These are phyloP conservation scores for Cydia pomonella DNA, from an alignment of 1,140 invertebrate genomes.

Conservation along the genomic window DNA sequence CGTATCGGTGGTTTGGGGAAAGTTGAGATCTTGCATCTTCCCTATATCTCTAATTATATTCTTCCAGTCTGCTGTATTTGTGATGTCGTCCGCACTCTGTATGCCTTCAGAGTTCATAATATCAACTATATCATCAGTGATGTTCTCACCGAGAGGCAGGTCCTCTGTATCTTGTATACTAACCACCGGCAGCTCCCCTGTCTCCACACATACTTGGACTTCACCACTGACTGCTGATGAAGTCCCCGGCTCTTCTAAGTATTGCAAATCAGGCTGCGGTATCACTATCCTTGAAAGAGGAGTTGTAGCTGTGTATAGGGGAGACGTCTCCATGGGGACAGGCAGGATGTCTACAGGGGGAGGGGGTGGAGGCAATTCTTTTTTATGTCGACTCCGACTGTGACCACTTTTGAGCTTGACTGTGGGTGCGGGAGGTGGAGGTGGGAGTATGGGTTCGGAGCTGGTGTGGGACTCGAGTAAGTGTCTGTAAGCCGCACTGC, in stretches of 20 bases:
- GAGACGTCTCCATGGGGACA: conserved; percentile 64
- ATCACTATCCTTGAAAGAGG: conserved; percentile 68
- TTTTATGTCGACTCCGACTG: conserved; percentile 71
- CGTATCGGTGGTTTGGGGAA: conserved; percentile 60
- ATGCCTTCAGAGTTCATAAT: conserved; percentile 79
- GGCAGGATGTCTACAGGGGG: conserved; percentile 60
- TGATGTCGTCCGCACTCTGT: conserved; percentile 73
- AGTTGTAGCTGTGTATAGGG: conserved; percentile 62
- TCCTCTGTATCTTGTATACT: conserved; percentile 78
- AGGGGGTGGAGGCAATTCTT: conserved; percentile 61
- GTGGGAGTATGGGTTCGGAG: conserved; percentile 63
- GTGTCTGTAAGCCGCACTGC: conserved; percentile 83
- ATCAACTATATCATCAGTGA: conserved; percentile 76
- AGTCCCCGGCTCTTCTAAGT: conserved; percentile 71
- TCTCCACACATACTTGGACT: conserved; percentile 71
- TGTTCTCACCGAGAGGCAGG: conserved; percentile 70
- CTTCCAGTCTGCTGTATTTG: conserved; percentile 73
- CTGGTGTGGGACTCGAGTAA: conserved; percentile 67
- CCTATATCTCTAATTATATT: conserved; percentile 77
- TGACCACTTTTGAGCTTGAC: conserved; percentile 52
- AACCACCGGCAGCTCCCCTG: conserved; percentile 74
- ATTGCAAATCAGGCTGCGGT: conserved; percentile 71
- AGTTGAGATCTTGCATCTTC: conserved; percentile 73
- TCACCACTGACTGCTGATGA: conserved; percentile 62
- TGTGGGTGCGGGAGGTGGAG: conserved; percentile 65